Evolutionary conservation across 2,797 vertebrate species (phyloP), one percentile per base, ranked within the genome.

Genomic region (Cynopterus sphinx): DNA sequence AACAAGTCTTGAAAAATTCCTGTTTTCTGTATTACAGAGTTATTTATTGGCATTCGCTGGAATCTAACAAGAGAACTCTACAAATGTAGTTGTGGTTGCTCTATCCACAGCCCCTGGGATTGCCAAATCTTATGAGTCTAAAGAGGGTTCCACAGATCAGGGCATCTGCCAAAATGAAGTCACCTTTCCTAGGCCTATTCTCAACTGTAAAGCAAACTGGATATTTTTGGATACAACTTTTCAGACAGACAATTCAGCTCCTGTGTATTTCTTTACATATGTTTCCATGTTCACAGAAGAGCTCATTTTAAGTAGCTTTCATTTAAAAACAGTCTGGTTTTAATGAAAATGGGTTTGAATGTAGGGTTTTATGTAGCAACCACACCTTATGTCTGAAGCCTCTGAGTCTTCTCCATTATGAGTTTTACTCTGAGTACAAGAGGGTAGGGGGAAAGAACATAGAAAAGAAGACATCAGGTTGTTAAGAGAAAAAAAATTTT

Each of bases 1-100:
- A 96, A 84, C 53, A 33, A 86, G 43, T 65, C 82, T 96, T 78
- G 85, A 94, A 91, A 95, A 95, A 75, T 79, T 63, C 57, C 55
- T 36, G 39, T 77, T 88, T 96, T 90, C 87, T 95, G 75, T 90
- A 92, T 90, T 91, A 95, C 71, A 19, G 28, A 93, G 75, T 46
- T 74, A 49, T 90, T 90, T 74, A 28, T 28, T 91, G 87, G 87
- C 39, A 85, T 26, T 79, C 79, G 28, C n/a, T 70, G 11, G 81
- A 81, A 57, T 74, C 65, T 21, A 59, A 1, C 51, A 57, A 51
- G 13, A 93, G 31, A 84, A 71, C 24, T 63, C 9, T 70, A 46
- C 13, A n/a, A 59, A 36, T 28, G 46, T 6, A 55, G 75, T 17
- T 46, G 68, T 77, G 39, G 59, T 12, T 33, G 31, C 43, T 70